Percentiles rank a stretch among this genome's conserved stretches.
phyloP scores from a whole-genome alignment of 2,888 invertebrate genomes.

The Acholoe squamosa region DNA sequence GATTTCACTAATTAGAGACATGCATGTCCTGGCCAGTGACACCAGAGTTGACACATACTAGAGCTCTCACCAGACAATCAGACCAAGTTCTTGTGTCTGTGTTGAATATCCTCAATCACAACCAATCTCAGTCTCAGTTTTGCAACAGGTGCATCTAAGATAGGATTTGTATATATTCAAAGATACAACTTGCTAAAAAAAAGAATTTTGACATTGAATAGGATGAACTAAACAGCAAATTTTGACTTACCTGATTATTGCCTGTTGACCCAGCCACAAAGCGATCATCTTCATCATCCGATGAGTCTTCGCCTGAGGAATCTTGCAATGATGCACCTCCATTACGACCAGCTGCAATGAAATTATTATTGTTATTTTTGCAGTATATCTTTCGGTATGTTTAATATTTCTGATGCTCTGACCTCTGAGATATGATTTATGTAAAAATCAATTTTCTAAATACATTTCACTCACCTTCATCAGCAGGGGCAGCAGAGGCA shows the following conservation, averaged over 20 bases:
- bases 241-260: neutral
- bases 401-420: no score
- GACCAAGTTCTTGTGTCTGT: no score
- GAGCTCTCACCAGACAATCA: no score
- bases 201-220: no score
- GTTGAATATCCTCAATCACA: no score
- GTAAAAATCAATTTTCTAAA: neutral
- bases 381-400: no score
- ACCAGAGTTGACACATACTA: no score
- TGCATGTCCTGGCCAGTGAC: neutral
- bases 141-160: no score
- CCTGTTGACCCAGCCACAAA: neutral
- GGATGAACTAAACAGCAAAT: neutral
- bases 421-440: neutral
- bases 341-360: conserved; percentile 42
- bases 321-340: conserved; percentile 38
- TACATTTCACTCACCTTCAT: neutral
- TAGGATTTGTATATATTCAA: no score
- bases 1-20: neutral
- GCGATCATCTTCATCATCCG: conserved; percentile 64
- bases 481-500: neutral
- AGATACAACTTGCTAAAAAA: no score
- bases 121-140: no score
- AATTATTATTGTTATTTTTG: no score
- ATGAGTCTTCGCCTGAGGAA: conserved; percentile 68